A percentile compares a stretch with the other conserved stretches of the same genome.
phyloP scores from a whole-genome alignment of 2,113 vertebrate genomes.

The Burhinus oedicnemus region DNA sequence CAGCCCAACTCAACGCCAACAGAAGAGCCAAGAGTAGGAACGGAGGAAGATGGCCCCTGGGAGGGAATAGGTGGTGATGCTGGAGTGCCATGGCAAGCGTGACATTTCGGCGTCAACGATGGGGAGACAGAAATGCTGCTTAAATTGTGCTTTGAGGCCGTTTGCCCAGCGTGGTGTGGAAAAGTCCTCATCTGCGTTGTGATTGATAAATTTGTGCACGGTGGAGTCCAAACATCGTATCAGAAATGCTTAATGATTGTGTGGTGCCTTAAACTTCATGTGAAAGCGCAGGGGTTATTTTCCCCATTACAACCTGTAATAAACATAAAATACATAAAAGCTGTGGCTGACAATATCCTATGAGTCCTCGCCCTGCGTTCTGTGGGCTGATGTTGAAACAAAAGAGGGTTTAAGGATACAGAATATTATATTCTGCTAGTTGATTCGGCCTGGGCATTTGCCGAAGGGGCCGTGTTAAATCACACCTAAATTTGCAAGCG shows the following conservation, averaged over 20 bases:
- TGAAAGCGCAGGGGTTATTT: neutral
- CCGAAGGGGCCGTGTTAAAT: neutral
- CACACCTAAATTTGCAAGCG: neutral
- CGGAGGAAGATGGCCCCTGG: neutral
- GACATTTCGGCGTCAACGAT: neutral
- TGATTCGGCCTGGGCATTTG: neutral
- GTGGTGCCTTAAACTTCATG: neutral
- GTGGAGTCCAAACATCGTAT: neutral
- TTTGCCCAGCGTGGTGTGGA: neutral
- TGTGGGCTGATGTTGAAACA: neutral
- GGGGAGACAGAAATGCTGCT: neutral
- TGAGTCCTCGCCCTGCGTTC: neutral
- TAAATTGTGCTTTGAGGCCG: neutral
- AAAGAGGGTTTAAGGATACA: neutral
- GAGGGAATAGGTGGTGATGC: neutral
- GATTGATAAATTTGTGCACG: accelerated
- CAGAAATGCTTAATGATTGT: neutral
- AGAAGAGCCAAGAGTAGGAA: neutral
- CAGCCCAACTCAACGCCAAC: neutral
- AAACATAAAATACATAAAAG: neutral
- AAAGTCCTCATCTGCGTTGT: neutral
- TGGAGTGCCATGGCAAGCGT: neutral
- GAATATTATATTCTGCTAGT: accelerated
- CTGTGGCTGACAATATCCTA: neutral
- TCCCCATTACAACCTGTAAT: neutral